These are phyloP conservation scores for Chrysoperla carnea DNA, from an alignment of 1,140 invertebrate genomes.

Conservation along the genomic window DNA sequence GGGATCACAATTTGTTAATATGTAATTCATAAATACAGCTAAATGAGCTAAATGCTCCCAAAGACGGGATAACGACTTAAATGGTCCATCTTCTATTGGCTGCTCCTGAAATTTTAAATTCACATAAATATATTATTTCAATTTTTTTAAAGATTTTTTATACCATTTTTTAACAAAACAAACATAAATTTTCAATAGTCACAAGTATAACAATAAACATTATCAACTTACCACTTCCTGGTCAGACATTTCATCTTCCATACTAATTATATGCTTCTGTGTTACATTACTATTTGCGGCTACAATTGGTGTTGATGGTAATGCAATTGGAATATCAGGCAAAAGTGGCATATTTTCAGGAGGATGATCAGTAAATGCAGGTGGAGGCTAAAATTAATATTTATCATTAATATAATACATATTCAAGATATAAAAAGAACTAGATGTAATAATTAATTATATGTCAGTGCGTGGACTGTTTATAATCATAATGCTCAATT, in stretches of 20 bases:
- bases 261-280: constrained; percentile 72
- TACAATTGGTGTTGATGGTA: constrained; percentile 16
- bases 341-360: neutral
- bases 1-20: constrained; percentile 71
- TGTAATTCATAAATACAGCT: constrained; percentile 78
- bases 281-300: constrained; percentile 20
- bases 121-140: constrained; percentile 5
- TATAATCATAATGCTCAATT: too few relatives aligned
- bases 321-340: neutral
- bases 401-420: neutral
- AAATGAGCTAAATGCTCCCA: constrained; percentile 56
- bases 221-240: constrained; percentile 46
- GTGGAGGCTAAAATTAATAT: neutral
- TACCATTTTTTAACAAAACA: constrained; percentile 1
- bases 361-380: neutral
- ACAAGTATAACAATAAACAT: constrained; percentile 4
- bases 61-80: constrained; percentile 50
- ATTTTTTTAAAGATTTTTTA: constrained; percentile 1
- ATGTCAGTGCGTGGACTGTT: too few relatives aligned
- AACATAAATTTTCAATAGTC: neutral
- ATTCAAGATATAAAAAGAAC: too few relatives aligned
- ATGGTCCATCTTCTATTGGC: constrained; percentile 58
- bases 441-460: too few relatives aligned
- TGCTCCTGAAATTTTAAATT: constrained; percentile 25
- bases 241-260: constrained; percentile 85